These are phyloP conservation scores for Agriopis leucophaearia DNA, from an alignment of 2,888 invertebrate genomes.

Conservation along the genomic window DNA sequence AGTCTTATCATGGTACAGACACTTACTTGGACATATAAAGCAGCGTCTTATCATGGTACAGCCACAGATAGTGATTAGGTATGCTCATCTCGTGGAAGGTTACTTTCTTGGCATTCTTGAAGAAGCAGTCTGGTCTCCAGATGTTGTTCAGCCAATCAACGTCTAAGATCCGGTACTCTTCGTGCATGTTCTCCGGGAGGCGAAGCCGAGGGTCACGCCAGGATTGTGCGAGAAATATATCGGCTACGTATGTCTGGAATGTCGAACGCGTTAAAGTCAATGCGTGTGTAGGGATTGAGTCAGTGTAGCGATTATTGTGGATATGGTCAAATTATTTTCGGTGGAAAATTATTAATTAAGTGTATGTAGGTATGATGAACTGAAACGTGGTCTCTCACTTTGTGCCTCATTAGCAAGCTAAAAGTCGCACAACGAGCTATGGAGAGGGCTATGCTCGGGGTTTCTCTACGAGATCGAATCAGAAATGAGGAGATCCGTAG, in stretches of 20 bases:
- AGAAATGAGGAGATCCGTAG: too few relatives aligned
- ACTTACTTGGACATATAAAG: conserved; percentile 97
- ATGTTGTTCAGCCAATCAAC: conserved; percentile 96
- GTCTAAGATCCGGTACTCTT: conserved; percentile 95
- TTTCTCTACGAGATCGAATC: too few relatives aligned
- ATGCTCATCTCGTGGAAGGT: conserved; percentile 98
- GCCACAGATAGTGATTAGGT: conserved; percentile 96
- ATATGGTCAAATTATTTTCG: too few relatives aligned
- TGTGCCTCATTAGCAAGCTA: too few relatives aligned
- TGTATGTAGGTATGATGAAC: too few relatives aligned
- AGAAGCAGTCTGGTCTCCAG: conserved; percentile 97
- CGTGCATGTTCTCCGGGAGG: conserved; percentile 97
- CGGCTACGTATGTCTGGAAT: conserved; percentile 95
- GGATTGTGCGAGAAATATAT: conserved; percentile 96
- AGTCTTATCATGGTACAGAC: conserved; percentile 96
- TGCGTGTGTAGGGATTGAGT: too few relatives aligned
- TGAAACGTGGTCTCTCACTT: too few relatives aligned
- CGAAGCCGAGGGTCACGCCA: conserved; percentile 96
- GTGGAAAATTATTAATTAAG: too few relatives aligned
- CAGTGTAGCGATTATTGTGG: too few relatives aligned
- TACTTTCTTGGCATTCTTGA: conserved; percentile 97
- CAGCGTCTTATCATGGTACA: conserved; percentile 96
- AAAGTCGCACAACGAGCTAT: too few relatives aligned
- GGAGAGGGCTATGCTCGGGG: too few relatives aligned
- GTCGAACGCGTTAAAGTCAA: too few relatives aligned